A percentile compares a stretch with the other conserved stretches of the same genome.
Evolutionary conservation across 2,797 vertebrate species (phyloP).

Genomic region (Fratercula arctica): DNA sequence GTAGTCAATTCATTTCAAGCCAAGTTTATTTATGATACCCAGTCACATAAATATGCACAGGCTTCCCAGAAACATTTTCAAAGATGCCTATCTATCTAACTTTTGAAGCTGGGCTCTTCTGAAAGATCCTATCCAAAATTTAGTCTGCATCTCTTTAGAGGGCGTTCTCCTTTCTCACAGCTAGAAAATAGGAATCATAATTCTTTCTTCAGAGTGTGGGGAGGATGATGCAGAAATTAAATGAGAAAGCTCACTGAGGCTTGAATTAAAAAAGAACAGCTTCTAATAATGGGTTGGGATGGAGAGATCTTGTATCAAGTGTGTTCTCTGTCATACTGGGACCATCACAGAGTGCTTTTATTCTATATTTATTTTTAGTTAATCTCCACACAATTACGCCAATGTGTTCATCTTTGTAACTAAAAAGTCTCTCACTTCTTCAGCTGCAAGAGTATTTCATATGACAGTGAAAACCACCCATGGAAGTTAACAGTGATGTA

Average conservation of each 20-base stretch:
- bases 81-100: background rate
- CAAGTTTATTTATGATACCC: background rate
- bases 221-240: background rate
- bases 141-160: background rate
- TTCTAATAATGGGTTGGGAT: background rate
- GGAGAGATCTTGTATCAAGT: background rate
- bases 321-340: background rate
- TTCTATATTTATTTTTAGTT: background rate
- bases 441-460: background rate
- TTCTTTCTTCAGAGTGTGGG: background rate
- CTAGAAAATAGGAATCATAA: background rate
- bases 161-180: background rate
- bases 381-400: background rate
- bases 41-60: background rate
- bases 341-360: background rate
- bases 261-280: background rate
- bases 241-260: background rate
- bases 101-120: background rate
- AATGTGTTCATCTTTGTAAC: background rate
- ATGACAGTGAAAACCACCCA: background rate
- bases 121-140: background rate
- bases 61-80: background rate
- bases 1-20: background rate
- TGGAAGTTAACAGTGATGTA: background rate
- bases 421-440: background rate